Evolutionary conservation across 64 coral and sea anemone genomes (phyloP).

Genomic region (Dendronephthya gigantea): DNA sequence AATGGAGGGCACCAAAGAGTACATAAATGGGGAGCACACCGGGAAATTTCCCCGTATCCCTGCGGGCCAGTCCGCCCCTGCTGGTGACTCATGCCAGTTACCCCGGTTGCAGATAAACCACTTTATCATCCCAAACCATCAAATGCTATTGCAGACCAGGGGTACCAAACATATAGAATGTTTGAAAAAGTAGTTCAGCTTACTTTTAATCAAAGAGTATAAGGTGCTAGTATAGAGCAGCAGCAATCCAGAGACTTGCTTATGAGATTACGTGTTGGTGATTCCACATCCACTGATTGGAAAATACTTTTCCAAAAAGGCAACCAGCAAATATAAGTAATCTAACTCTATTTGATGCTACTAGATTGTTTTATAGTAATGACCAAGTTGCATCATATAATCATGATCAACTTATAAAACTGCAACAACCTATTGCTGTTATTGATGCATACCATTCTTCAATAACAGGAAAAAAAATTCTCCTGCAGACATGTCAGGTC

Average conservation of each 20-base stretch:
- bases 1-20: no score
- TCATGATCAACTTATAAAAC: background rate
- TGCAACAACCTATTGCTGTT: background rate
- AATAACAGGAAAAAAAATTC: background rate
- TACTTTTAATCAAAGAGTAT: background rate
- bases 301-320: no score
- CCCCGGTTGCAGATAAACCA: background rate
- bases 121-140: no score
- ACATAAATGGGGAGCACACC: no score
- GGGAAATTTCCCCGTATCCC: no score
- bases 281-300: no score
- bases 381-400: conserved; percentile 1
- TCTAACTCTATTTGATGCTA: background rate
- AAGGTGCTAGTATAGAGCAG: background rate
- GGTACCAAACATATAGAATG: background rate
- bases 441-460: background rate
- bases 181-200: background rate
- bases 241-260: background rate
- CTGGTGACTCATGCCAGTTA: no score
- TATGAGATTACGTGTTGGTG: background rate
- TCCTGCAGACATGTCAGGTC: background rate
- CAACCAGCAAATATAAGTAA: background rate
- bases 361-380: background rate
- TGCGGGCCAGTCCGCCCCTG: no score
- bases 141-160: no score